These are phyloP conservation scores for Berghia stephanieae DNA, from an alignment of 1,140 invertebrate species.

Conservation along the genomic window DNA sequence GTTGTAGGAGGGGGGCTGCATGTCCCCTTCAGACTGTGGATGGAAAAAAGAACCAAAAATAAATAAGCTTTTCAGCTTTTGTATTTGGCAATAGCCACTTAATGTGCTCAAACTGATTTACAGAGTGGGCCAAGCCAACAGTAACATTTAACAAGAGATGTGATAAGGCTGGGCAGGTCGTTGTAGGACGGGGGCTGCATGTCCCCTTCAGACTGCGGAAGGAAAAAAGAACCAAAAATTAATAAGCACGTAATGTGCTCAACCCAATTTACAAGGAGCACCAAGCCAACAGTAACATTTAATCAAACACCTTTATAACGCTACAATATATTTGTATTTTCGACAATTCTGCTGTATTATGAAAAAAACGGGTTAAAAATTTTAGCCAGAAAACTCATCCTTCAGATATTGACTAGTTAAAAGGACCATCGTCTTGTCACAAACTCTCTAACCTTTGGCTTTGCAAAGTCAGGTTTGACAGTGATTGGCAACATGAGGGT, in stretches of 20 bases:
- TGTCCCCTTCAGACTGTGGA: slow-evolving; percentile 60
- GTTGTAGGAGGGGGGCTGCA: slow-evolving; percentile 50
- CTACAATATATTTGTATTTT: no score
- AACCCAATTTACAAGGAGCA: background rate
- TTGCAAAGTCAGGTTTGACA: no score
- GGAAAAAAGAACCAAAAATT: slow-evolving; percentile 19
- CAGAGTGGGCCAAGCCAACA: background rate
- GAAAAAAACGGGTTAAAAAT: no score
- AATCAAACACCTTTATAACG: no score
- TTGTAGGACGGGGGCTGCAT: slow-evolving; percentile 51
- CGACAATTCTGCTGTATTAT: no score
- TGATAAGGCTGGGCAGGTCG: slow-evolving; percentile 55
- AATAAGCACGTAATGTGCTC: background rate
- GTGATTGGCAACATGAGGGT: no score
- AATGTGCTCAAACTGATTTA: background rate
- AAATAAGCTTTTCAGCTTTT: background rate
- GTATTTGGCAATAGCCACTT: no score
- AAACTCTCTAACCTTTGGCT: no score
- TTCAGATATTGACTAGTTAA: no score
- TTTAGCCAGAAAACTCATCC: no score
- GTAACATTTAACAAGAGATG: slow-evolving; percentile 51
- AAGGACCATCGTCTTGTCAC: no score
- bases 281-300: background rate
- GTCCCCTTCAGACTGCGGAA: slow-evolving; percentile 59
- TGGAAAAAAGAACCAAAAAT: background rate